Evolutionary conservation across 1,140 invertebrate genomes (phyloP).

Genomic region (Penaeus chinensis): DNA sequence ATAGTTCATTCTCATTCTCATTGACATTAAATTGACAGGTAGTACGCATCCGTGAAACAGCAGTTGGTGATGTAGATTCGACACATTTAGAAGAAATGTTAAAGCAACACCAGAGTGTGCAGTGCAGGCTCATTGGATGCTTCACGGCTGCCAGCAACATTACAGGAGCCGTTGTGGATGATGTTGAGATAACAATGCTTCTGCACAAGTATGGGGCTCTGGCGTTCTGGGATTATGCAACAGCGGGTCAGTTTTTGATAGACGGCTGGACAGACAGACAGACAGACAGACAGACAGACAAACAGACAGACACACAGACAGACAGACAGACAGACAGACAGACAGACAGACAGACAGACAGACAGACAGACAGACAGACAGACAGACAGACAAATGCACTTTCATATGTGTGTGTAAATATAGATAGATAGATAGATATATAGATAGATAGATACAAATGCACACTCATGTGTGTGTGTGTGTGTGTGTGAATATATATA

Average conservation of each 20-base stretch:
- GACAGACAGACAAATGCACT: neutral
- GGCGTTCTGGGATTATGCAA: slow-evolving; percentile 91
- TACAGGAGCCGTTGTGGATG: slow-evolving; percentile 88
- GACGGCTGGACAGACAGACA: no score
- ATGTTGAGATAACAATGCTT: slow-evolving; percentile 82
- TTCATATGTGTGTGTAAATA: neutral
- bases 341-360: neutral
- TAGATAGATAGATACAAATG: neutral
- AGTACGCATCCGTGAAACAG: slow-evolving; percentile 46
- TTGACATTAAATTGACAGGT: slow-evolving; percentile 57
- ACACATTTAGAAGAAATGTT: slow-evolving; percentile 81
- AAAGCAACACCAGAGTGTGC: slow-evolving; percentile 71
- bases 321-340: no score
- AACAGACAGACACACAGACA: no score
- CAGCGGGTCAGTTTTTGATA: slow-evolving; percentile 72
- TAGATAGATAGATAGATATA: neutral
- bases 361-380: neutral
- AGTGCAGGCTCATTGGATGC: slow-evolving; percentile 80
- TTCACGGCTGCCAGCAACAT: slow-evolving; percentile 90
- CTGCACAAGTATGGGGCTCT: slow-evolving; percentile 86
- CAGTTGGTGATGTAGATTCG: slow-evolving; percentile 79
- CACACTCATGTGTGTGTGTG: neutral
- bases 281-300: no score
- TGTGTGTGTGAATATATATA: no score
- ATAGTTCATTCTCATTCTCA: neutral